Evolutionary conservation across 2,113 vertebrate genomes (phyloP).

Genomic region (Rana temporaria): DNA sequence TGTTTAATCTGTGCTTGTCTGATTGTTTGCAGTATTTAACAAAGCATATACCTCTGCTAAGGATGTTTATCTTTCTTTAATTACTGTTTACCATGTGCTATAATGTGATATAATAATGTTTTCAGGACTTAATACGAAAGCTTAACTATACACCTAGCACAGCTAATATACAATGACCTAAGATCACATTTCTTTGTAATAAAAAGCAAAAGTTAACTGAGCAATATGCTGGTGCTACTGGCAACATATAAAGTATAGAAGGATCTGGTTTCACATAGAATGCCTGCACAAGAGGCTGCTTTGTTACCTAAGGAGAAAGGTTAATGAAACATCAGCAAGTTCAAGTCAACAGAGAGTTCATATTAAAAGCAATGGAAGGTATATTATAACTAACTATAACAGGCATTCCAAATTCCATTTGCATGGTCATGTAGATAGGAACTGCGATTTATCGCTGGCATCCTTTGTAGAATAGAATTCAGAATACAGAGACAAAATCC

Average conservation of each 20-base stretch:
- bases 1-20: not conserved
- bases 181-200: constrained; percentile 26
- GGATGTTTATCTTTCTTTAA: not conserved
- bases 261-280: constrained; percentile 22
- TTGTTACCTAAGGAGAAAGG: constrained; percentile 42
- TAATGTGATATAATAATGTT: constrained; percentile 13
- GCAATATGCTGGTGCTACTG: not conserved
- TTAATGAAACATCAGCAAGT: constrained; percentile 49
- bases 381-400: constrained; percentile 18
- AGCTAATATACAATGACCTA: constrained; percentile 3
- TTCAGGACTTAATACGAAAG: constrained; percentile 9
- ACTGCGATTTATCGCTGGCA: not conserved
- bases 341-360: constrained; percentile 40
- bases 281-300: not conserved
- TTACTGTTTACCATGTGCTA: not conserved
- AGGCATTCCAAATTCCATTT: constrained; percentile 18
- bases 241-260: not conserved
- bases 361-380: constrained; percentile 37
- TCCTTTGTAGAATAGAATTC: not conserved
- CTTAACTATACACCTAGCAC: not conserved
- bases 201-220: not conserved
- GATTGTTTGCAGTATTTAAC: not conserved
- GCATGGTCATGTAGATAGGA: constrained; percentile 34
- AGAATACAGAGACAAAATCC: no score
- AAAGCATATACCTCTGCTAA: not conserved